phyloP scores from a whole-genome alignment of 2,113 vertebrate species.

The Dromaius novaehollandiae region DNA sequence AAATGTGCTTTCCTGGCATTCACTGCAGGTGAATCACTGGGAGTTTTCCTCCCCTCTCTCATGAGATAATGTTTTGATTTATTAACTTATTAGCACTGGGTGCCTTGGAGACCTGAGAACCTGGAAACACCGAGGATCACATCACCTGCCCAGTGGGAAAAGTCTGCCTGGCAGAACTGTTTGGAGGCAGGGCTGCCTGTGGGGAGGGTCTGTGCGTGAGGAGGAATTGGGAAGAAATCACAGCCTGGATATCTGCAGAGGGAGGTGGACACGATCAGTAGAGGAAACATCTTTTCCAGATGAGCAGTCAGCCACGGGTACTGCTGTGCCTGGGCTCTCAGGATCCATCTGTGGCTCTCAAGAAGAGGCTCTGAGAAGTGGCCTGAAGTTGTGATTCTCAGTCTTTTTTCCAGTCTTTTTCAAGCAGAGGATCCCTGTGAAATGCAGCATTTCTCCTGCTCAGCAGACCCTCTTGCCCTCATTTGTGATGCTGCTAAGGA shows the following conservation, averaged over 20 bases:
- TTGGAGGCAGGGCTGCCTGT: not conserved
- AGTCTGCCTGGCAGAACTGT: not conserved
- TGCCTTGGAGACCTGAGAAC: not conserved
- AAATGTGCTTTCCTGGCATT: slow-evolving; percentile 45
- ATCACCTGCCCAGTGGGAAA: not conserved
- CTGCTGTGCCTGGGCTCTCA: not conserved
- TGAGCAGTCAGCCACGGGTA: not conserved
- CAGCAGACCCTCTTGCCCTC: not conserved
- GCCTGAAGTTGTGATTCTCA: not conserved
- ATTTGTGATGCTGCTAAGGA: not conserved
- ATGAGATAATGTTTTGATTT: not conserved
- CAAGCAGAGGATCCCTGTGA: not conserved
- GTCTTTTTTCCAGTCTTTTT: not conserved
- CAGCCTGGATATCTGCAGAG: not conserved
- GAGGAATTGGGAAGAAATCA: not conserved
- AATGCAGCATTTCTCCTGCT: not conserved
- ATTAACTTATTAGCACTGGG: slow-evolving; percentile 6
- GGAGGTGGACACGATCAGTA: not conserved
- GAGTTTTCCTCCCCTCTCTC: not conserved
- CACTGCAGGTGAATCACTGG: not conserved
- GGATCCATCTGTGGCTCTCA: not conserved
- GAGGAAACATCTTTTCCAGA: not conserved
- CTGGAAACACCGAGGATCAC: not conserved
- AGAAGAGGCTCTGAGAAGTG: not conserved
- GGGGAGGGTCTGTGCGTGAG: too few species aligned